Percentiles rank a stretch among this genome's conserved stretches.
These are phyloP conservation scores for Melikaiella ostensackeni DNA, from an alignment of 2,888 invertebrate species.

Conservation along the genomic window DNA sequence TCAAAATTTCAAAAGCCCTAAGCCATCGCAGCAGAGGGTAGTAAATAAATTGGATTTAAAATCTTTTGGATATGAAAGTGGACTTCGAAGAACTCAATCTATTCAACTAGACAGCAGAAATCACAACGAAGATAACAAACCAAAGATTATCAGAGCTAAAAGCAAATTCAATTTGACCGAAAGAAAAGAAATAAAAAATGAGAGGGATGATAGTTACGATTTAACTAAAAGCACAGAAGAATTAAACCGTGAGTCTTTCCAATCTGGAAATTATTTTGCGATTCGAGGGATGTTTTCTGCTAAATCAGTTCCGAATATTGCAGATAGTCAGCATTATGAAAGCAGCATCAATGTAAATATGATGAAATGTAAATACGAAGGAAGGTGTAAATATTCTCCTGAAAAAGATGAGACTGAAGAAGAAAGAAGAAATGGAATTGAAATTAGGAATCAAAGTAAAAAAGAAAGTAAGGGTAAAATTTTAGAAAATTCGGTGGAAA, in stretches of 20 bases:
- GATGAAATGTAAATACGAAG: conserved; percentile 25
- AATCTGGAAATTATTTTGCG: conserved; percentile 25
- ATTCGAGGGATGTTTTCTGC: conserved; percentile 61
- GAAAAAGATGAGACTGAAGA: conserved; percentile 12
- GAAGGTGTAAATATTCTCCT: conserved; percentile 5
- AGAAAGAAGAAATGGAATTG: conserved; percentile 13
- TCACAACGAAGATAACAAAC: conserved; percentile 53
- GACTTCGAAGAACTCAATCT: conserved; percentile 66
- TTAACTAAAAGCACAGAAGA: conserved; percentile 48
- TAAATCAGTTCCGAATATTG: conserved; percentile 71
- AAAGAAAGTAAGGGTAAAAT: not conserved
- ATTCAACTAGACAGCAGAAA: conserved; percentile 61
- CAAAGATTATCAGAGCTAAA: conserved; percentile 52
- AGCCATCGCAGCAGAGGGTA: conserved; percentile 57
- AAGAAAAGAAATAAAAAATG: conserved; percentile 45
- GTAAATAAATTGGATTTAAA: conserved; percentile 69
- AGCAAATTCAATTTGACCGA: conserved; percentile 63
- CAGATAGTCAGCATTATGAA: conserved; percentile 56
- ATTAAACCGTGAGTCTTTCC: not conserved
- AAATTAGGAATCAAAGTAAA: not conserved
- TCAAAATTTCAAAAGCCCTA: conserved; percentile 40
- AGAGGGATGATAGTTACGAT: conserved; percentile 47
- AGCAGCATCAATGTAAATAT: conserved; percentile 12
- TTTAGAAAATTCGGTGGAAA: conserved; percentile 42
- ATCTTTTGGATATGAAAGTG: conserved; percentile 68